phyloP scores from a whole-genome alignment of 2,888 invertebrate genomes.

The Odontocolon sp. region DNA sequence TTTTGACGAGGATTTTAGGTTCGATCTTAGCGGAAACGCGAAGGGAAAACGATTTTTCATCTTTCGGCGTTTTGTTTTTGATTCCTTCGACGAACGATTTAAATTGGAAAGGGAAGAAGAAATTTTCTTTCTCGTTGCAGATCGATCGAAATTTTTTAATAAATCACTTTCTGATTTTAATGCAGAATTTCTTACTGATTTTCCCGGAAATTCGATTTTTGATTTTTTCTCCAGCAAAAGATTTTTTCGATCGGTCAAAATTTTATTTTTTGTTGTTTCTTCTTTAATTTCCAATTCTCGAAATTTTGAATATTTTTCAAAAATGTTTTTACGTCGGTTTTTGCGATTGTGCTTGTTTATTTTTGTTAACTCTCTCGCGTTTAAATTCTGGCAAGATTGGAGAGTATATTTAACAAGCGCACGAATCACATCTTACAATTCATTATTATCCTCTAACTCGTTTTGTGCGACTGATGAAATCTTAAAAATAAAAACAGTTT shows the following conservation, averaged over 20 bases:
- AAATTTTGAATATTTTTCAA: too few species aligned
- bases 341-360: too few species aligned
- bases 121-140: conserved; percentile 1
- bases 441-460: conserved; percentile 41
- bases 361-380: too few species aligned
- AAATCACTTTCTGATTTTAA: too few species aligned
- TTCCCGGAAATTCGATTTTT: too few species aligned
- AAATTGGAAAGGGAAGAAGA: conserved; percentile 63
- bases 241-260: too few species aligned
- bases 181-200: too few species aligned
- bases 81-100: conserved; percentile 27
- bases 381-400: conserved; percentile 22
- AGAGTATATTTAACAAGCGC: conserved; percentile 1
- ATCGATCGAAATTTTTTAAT: conserved; percentile 8
- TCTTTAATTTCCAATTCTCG: too few species aligned
- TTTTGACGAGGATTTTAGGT: conserved; percentile 55
- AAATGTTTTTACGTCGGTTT: too few species aligned
- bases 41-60: conserved; percentile 71
- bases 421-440: neutral
- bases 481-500: conserved; percentile 65
- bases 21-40: conserved; percentile 69
- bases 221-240: too few species aligned
- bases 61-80: conserved; percentile 48
- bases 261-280: too few species aligned
- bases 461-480: conserved; percentile 71